These are phyloP conservation scores for Plusia festucae DNA, from an alignment of 2,888 invertebrate species.

Conservation along the genomic window DNA sequence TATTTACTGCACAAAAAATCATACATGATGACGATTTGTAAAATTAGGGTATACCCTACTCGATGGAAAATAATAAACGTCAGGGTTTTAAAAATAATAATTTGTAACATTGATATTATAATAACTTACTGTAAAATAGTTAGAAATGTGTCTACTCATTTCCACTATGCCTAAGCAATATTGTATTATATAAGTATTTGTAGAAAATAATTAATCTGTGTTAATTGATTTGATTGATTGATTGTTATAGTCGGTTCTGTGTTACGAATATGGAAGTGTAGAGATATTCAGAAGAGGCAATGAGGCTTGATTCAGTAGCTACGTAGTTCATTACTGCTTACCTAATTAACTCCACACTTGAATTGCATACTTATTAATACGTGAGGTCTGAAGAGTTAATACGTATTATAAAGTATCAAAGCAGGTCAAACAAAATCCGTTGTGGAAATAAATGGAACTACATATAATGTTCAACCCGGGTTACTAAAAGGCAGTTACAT, in stretches of 20 bases:
- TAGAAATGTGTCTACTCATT: constrained; percentile 45
- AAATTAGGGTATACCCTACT: background rate
- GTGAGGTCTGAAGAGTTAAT: no score
- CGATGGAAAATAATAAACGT: background rate
- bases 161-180: constrained; percentile 53
- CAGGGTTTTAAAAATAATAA: constrained; percentile 18
- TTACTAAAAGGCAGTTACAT: no score
- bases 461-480: no score
- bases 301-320: background rate
- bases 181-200: constrained; percentile 41
- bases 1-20: background rate
- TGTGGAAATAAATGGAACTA: no score
- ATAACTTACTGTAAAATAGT: constrained; percentile 28
- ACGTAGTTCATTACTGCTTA: no score
- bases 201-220: constrained; percentile 35
- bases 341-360: no score
- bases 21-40: background rate
- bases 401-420: no score
- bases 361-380: no score
- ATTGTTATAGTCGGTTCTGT: constrained; percentile 24
- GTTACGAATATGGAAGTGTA: constrained; percentile 33
- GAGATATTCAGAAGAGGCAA: constrained; percentile 38
- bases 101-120: constrained; percentile 35
- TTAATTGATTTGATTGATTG: no score
- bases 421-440: no score